Evolutionary conservation across 2,888 invertebrate species (phyloP).

Genomic region (Loripinus fragilis): DNA sequence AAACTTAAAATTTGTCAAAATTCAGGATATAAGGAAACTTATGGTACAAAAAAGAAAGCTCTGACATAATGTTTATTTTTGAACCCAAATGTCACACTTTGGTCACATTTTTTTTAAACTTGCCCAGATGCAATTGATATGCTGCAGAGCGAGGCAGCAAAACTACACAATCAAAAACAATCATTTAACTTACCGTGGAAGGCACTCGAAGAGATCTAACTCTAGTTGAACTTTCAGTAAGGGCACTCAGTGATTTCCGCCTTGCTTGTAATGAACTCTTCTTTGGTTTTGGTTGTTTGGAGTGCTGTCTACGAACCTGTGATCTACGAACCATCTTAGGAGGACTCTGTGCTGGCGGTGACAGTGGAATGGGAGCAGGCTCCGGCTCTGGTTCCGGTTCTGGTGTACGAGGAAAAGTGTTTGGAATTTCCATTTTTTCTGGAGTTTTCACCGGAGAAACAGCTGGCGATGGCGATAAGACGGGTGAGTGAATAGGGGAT

Average conservation of each 20-base stretch:
- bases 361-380: not conserved
- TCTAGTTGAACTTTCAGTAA: slow-evolving; percentile 15
- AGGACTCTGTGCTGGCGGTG: slow-evolving; percentile 44
- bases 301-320: slow-evolving; percentile 44
- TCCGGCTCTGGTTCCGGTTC: no score
- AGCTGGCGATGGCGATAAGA: slow-evolving; percentile 13
- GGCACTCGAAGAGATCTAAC: slow-evolving; percentile 49
- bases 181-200: slow-evolving; percentile 42
- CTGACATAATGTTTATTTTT: no score
- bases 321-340: slow-evolving; percentile 59
- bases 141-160: no score
- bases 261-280: not conserved
- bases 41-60: no score
- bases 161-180: no score
- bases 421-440: slow-evolving; percentile 27
- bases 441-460: slow-evolving; percentile 25
- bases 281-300: not conserved
- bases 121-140: no score
- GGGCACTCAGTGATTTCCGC: not conserved
- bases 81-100: no score
- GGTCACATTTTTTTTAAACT: no score
- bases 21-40: no score
- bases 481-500: slow-evolving; percentile 43
- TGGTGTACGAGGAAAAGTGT: not conserved
- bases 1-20: no score